Percentiles rank a stretch among this genome's conserved stretches.
These are phyloP conservation scores for Pogonocherus hispidulus DNA, from an alignment of 2,888 invertebrate species.

Conservation along the genomic window DNA sequence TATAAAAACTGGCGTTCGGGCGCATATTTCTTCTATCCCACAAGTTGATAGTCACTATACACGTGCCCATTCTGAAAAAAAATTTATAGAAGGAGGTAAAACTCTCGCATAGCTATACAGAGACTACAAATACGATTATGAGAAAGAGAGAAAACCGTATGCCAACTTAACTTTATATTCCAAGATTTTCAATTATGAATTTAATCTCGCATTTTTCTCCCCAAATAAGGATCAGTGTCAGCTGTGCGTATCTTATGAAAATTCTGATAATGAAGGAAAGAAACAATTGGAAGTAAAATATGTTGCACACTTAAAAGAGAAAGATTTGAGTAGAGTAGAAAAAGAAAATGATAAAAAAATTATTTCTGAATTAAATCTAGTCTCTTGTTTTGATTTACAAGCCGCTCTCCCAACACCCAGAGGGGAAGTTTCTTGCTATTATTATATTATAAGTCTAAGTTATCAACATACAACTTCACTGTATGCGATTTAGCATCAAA, in stretches of 20 bases:
- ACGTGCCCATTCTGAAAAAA: conserved; percentile 33
- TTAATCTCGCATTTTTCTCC: background rate
- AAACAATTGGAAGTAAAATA: background rate
- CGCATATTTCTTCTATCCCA: too few species aligned
- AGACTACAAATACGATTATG: background rate
- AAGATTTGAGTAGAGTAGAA: background rate
- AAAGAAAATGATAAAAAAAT: background rate
- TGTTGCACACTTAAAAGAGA: background rate
- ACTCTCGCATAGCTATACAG: conserved; percentile 32
- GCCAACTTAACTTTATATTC: background rate
- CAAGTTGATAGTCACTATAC: conserved; percentile 43
- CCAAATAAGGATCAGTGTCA: background rate
- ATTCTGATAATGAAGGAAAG: background rate
- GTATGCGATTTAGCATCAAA: too few species aligned
- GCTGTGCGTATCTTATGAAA: background rate
- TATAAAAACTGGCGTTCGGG: too few species aligned
- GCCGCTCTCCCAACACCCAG: background rate
- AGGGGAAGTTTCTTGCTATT: conserved; percentile 27
- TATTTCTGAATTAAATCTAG: background rate
- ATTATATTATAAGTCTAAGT: conserved; percentile 39
- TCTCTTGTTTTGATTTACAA: background rate
- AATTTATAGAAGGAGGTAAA: conserved; percentile 37
- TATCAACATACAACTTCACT: conserved; percentile 34
- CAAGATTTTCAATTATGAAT: background rate
- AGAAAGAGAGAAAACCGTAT: background rate